Evolutionary conservation across 2,888 invertebrate genomes (phyloP).

Genomic region (Andrena bicolor): DNA sequence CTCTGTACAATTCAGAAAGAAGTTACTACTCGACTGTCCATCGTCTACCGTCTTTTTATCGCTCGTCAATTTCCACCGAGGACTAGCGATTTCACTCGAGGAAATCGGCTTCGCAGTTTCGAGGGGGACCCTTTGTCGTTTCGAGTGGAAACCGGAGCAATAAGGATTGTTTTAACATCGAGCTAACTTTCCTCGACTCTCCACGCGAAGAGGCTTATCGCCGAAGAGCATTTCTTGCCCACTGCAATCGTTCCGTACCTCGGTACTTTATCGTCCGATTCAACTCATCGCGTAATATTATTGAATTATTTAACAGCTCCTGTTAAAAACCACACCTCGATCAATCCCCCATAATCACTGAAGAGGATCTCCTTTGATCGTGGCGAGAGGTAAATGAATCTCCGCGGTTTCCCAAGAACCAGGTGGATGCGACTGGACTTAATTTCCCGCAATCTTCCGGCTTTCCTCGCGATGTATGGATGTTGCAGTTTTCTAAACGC

Average conservation of each 20-base stretch:
- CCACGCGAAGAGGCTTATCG: conserved; percentile 22
- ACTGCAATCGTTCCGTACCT: conserved; percentile 16
- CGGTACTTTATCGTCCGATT: conserved; percentile 21
- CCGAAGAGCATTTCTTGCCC: conserved; percentile 2
- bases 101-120: not conserved
- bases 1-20: not conserved
- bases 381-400: not conserved
- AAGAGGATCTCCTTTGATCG: not conserved
- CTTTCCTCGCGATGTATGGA: no score
- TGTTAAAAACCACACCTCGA: not conserved
- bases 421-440: not conserved
- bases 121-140: not conserved
- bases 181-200: conserved; percentile 26
- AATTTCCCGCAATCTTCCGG: conserved; percentile 8
- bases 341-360: conserved; percentile 2
- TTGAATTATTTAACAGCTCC: conserved; percentile 9
- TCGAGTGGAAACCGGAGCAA: conserved; percentile 18
- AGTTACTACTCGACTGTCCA: not conserved
- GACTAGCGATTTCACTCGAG: not conserved
- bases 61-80: not conserved
- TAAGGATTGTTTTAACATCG: conserved; percentile 44
- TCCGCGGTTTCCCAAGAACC: no score
- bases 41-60: not conserved
- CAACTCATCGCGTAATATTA: conserved; percentile 4
- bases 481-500: not conserved